Percentiles rank a stretch among this genome's conserved stretches.
phyloP scores from a whole-genome alignment of 2,113 vertebrate species.

The Caracal caracal region DNA sequence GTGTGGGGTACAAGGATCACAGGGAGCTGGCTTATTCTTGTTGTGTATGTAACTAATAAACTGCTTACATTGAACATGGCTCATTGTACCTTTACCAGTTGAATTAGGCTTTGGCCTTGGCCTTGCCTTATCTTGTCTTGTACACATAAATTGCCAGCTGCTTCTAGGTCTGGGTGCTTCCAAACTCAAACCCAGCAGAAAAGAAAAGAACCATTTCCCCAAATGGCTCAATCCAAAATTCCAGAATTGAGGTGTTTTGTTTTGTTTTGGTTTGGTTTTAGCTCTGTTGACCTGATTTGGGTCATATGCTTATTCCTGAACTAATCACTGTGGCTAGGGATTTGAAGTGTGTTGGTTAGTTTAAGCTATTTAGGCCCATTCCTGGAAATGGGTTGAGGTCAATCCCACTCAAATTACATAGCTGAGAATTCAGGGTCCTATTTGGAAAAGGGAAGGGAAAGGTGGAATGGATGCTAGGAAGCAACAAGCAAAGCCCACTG shows the following conservation, averaged over 20 bases:
- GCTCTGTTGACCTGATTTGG: not conserved
- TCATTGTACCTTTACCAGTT: not conserved
- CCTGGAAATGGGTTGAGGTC: not conserved
- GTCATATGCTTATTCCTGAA: not conserved
- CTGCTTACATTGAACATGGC: not conserved
- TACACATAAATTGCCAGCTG: not conserved
- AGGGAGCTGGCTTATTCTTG: not conserved
- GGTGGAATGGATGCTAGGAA: not conserved
- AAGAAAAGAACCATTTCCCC: not conserved
- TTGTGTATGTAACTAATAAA: not conserved
- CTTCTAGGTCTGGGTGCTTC: not conserved
- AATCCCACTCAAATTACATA: not conserved
- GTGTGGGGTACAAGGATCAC: not conserved
- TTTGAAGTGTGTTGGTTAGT: not conserved
- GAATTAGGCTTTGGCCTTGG: not conserved
- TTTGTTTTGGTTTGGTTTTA: not conserved
- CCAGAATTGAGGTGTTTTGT: not conserved
- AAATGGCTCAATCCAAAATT: slow-evolving; percentile 13
- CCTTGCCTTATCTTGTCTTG: not conserved
- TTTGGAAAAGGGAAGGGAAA: not conserved
- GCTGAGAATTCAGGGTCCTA: not conserved
- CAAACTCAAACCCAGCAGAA: not conserved
- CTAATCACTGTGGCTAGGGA: not conserved
- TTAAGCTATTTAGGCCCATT: not conserved
- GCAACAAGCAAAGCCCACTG: not conserved